phyloP scores from a whole-genome alignment of 1,140 invertebrate species.

The Choristoneura fumiferana region DNA sequence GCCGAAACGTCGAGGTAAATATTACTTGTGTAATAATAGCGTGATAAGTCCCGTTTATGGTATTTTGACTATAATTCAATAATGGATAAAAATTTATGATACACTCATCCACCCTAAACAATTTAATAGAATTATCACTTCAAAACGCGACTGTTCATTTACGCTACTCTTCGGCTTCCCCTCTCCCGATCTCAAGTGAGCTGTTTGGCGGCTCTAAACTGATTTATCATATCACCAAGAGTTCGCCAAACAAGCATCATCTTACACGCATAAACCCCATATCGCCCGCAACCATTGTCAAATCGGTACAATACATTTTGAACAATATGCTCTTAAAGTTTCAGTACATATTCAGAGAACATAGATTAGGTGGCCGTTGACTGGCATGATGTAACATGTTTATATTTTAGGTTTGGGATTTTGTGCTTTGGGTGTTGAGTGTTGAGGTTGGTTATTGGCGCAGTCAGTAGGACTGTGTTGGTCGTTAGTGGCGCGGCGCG shows the following conservation, averaged over 20 bases:
- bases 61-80: too few species aligned
- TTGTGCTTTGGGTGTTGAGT: conserved; percentile 16
- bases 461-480: conserved; percentile 17
- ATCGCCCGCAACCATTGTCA: conserved; percentile 46
- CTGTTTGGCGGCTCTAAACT: conserved; percentile 65
- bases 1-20: too few species aligned
- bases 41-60: too few species aligned
- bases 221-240: conserved; percentile 75
- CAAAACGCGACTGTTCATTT: conserved; percentile 43
- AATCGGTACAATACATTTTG: conserved; percentile 47
- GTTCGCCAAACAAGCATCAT: conserved; percentile 74
- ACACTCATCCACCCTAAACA: conserved; percentile 20
- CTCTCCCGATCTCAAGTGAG: conserved; percentile 60
- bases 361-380: conserved; percentile 40
- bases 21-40: too few species aligned
- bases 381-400: background rate
- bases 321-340: conserved; percentile 54
- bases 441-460: conserved; percentile 32
- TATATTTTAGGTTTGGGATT: background rate
- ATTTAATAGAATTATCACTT: conserved; percentile 41
- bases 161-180: conserved; percentile 56
- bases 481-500: conserved; percentile 21
- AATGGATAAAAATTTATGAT: too few species aligned
- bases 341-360: conserved; percentile 56
- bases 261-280: conserved; percentile 74